These are phyloP conservation scores for Phrynocephalus vlangalii DNA, from an alignment of 2,797 vertebrate species.

Conservation along the genomic window DNA sequence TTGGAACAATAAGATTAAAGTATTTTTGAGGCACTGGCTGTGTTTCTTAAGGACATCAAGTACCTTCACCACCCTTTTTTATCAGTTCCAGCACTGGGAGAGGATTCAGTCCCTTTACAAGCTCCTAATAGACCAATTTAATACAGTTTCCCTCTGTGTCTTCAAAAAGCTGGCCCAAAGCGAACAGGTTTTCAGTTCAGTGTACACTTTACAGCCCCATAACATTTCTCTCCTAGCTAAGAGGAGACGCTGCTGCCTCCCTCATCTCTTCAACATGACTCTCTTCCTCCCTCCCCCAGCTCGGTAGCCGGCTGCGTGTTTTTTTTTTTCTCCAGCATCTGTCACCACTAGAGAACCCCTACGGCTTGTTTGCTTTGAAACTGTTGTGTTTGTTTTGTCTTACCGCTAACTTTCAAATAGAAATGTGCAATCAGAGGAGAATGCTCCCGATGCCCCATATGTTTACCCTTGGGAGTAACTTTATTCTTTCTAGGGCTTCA, in stretches of 20 bases:
- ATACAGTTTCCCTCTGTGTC: not conserved
- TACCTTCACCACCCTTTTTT: too few relatives aligned
- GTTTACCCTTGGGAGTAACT: conserved; percentile 57
- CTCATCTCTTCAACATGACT: accelerated
- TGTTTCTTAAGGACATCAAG: not conserved
- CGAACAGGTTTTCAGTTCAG: not conserved
- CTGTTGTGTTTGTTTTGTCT: conserved; percentile 56
- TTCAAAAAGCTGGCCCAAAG: not conserved
- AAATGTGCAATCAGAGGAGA: conserved; percentile 53
- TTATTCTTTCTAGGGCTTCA: conserved; percentile 37
- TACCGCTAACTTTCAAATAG: conserved; percentile 45
- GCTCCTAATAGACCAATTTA: accelerated
- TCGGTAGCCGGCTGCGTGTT: accelerated
- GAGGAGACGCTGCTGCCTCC: not conserved
- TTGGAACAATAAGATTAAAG: not conserved
- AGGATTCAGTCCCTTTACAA: not conserved
- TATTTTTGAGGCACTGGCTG: not conserved
- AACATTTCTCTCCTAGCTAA: accelerated
- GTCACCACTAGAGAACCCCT: conserved; percentile 32
- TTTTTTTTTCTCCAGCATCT: conserved; percentile 33
- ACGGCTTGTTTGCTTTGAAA: conserved; percentile 35
- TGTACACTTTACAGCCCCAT: accelerated
- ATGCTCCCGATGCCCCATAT: conserved; percentile 55
- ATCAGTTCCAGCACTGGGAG: not conserved
- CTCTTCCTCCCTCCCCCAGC: accelerated